Base-by-base conservation (phyloP, 2,888 invertebrate species). In the Anthoptus insignis region DNA sequence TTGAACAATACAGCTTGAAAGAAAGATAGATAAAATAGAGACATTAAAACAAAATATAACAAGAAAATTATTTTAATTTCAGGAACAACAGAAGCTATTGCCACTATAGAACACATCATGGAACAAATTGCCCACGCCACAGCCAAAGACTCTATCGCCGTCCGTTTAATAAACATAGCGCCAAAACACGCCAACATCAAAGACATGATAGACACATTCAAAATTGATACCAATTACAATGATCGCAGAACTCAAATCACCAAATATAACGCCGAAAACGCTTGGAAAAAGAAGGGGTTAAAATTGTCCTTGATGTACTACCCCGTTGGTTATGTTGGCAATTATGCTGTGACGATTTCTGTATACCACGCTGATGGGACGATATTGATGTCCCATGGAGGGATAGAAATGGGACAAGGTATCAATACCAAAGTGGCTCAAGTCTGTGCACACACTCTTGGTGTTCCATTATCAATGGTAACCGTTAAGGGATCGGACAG, bases 381-480 rank as follows among this genome's bases (percentile, higher is more conserved):
- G 0, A 95, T 97, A 0, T 87, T 95, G 0, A 89, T 97, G 54
- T 86, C 94, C 0, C 96, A 97, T 72, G 96, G 95, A 0, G 96
- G 96, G 0, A 92, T 96, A 21, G 96, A 96, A 84, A 95, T 95
- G 89, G 97, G 97, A 0, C 97, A 97, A 84, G 97, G 97, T 0
- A 94, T 97, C 54, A 95, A 95, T 68, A 92, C 91, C 0, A 91
- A 96, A 94, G 94, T 95, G 0, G 95, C 95, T 2, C 96, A 96
- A 91, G 96, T 96, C 1, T 96, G 95, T 67, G 97, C 97, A 0
- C 94, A 96, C 74, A 90, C 91, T 0, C 86, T 97, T 21, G 95
- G 95, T 13, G 94, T 97, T 19, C 94, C 95, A 1, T 68, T 97
- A 56, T 94, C 95, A 0, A 89, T 83, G 69, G 81, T 92, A 6